Percentiles rank a stretch among this genome's conserved stretches.
Evolutionary conservation across 2,888 invertebrate genomes (phyloP).

Genomic region (Leptarthrus brevirostris): DNA sequence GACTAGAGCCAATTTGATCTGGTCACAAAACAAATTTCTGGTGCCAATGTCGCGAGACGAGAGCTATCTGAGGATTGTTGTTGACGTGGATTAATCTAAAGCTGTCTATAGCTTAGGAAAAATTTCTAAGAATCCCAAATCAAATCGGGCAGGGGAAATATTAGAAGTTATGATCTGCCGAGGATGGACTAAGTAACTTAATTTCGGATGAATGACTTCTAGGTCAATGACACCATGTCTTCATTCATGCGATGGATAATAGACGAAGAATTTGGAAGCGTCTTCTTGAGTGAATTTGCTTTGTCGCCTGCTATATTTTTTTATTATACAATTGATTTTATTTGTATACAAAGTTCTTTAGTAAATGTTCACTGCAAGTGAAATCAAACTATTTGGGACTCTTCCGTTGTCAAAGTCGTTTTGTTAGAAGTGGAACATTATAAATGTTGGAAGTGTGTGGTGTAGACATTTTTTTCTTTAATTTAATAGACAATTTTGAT

Average conservation of each 20-base stretch:
- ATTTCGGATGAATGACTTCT: slow-evolving; percentile 40
- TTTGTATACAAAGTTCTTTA: slow-evolving; percentile 33
- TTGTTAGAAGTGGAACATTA: no score
- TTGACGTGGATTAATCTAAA: background rate
- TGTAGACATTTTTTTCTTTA: no score
- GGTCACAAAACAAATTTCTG: background rate
- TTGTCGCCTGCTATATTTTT: slow-evolving; percentile 11
- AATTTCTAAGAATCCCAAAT: background rate
- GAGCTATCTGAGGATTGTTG: background rate
- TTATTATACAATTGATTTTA: slow-evolving; percentile 23
- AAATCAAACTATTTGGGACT: no score
- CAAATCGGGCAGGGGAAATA: background rate
- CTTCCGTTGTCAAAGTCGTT: no score
- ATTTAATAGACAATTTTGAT: no score
- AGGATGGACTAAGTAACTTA: slow-evolving; percentile 38
- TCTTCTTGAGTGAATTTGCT: background rate
- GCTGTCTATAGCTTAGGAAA: background rate
- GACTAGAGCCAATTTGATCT: background rate
- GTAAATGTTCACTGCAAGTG: slow-evolving; percentile 12
- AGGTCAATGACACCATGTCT: slow-evolving; percentile 23
- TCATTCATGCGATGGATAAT: slow-evolving; percentile 16
- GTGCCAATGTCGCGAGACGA: slow-evolving; percentile 21
- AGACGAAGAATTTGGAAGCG: slow-evolving; percentile 32
- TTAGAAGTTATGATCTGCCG: slow-evolving; percentile 22
- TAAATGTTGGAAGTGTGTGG: no score